Conservation (phyloP, 1,140 invertebrate genomes). For the Lamellibrachia luymesi region DNA sequence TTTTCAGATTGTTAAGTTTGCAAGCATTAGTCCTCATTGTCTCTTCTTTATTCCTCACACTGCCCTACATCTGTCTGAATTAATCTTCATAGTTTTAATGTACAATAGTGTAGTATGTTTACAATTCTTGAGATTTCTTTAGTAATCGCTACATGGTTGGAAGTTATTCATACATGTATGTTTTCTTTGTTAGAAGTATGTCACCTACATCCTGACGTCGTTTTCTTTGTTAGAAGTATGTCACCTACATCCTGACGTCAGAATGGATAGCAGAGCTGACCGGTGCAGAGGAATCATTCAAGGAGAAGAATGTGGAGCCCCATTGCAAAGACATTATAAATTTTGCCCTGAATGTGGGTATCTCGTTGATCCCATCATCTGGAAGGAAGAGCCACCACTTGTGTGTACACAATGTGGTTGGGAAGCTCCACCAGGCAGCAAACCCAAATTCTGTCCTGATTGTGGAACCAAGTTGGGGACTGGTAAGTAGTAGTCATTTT, state of each 20-base stretch:
- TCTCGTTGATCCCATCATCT: neutral
- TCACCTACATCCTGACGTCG: neutral
- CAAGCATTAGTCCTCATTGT: too few species aligned
- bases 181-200: neutral
- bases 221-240: neutral
- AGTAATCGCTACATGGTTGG: too few species aligned
- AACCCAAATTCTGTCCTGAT: neutral
- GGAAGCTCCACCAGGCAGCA: neutral
- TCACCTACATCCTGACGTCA: neutral
- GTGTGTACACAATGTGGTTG: neutral
- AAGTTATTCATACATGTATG: neutral
- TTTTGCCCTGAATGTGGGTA: neutral
- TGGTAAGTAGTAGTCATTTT: neutral
- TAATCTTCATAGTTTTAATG: too few species aligned
- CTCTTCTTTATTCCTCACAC: too few species aligned
- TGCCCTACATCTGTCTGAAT: too few species aligned
- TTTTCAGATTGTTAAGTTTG: too few species aligned
- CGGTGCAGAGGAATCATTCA: neutral
- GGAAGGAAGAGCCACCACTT: neutral
- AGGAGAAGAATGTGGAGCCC: neutral
- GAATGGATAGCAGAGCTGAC: neutral
- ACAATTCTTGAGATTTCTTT: too few species aligned
- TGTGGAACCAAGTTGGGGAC: neutral
- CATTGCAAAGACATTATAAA: neutral
- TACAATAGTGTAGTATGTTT: too few species aligned